Evolutionary conservation across 2,113 vertebrate genomes (phyloP).

Genomic region (Megaptera novaeangliae): DNA sequence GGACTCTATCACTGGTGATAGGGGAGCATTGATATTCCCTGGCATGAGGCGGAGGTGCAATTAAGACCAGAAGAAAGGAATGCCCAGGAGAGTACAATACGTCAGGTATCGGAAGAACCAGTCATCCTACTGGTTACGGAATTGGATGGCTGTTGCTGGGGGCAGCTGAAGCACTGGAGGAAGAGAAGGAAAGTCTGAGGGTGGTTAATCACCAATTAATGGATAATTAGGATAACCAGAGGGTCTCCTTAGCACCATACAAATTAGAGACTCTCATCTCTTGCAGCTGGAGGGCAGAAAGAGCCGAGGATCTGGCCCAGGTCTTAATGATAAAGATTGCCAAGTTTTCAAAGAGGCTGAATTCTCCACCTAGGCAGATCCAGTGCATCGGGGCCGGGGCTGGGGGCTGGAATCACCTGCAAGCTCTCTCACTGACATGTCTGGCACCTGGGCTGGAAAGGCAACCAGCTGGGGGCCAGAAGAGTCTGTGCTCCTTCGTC

Average conservation of each 20-base stretch:
- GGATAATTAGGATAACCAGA: slow-evolving; percentile 56
- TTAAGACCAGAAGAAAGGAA: not conserved
- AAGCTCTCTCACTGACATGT: fast-evolving
- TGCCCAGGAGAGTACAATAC: fast-evolving
- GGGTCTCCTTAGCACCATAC: not conserved
- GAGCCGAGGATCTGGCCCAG: not conserved
- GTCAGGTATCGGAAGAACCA: fast-evolving
- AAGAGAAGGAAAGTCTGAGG: slow-evolving; percentile 35
- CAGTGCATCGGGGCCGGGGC: fast-evolving
- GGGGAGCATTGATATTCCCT: not conserved
- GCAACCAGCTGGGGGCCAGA: fast-evolving
- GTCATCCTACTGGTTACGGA: not conserved
- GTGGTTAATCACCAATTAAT: slow-evolving; percentile 65
- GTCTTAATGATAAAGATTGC: not conserved
- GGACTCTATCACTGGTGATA: not conserved
- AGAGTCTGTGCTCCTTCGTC: no score
- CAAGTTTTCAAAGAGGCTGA: not conserved
- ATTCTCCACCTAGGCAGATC: not conserved
- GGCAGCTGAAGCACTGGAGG: not conserved
- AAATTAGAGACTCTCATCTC: slow-evolving; percentile 7
- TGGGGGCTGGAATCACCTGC: not conserved
- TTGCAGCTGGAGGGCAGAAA: not conserved
- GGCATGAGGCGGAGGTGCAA: not conserved
- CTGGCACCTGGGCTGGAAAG: not conserved
- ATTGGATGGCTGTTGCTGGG: not conserved